Conservation (phyloP, 2,113 vertebrate genomes). For the Tonatia bakeri region DNA sequence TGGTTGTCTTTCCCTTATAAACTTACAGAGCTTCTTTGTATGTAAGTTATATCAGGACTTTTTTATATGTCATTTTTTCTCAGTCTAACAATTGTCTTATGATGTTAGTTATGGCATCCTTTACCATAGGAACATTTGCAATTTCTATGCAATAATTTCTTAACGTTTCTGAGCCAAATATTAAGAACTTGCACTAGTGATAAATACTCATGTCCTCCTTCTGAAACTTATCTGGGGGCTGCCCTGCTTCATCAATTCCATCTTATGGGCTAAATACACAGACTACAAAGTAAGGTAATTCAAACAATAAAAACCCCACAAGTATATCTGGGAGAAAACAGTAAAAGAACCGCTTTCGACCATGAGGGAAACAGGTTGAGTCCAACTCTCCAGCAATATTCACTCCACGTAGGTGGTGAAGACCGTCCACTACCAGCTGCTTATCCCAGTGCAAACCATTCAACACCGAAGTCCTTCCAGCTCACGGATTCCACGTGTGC, state of each 20-base stretch:
- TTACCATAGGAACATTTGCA: background rate
- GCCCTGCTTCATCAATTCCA: background rate
- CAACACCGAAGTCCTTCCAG: background rate
- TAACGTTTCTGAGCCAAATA: background rate
- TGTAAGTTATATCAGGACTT: background rate
- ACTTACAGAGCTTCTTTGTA: background rate
- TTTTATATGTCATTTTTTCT: background rate
- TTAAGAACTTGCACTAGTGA: background rate
- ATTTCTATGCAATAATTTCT: slow-evolving; percentile 23
- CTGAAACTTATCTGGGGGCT: background rate
- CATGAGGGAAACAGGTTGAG: background rate
- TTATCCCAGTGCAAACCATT: background rate
- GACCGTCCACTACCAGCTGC: background rate
- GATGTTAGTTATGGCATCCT: background rate
- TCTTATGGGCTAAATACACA: background rate
- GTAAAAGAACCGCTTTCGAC: background rate
- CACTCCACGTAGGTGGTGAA: background rate
- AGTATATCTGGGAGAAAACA: background rate
- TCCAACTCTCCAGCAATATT: background rate
- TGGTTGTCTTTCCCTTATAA: background rate
- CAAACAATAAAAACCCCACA: background rate
- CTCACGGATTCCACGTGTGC: background rate
- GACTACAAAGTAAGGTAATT: background rate
- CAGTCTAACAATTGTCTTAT: background rate
- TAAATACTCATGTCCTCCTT: background rate